A percentile compares a stretch with the other conserved stretches of the same genome.
phyloP scores from a whole-genome alignment of 2,113 vertebrate species.

The Oreochromis aureus region DNA sequence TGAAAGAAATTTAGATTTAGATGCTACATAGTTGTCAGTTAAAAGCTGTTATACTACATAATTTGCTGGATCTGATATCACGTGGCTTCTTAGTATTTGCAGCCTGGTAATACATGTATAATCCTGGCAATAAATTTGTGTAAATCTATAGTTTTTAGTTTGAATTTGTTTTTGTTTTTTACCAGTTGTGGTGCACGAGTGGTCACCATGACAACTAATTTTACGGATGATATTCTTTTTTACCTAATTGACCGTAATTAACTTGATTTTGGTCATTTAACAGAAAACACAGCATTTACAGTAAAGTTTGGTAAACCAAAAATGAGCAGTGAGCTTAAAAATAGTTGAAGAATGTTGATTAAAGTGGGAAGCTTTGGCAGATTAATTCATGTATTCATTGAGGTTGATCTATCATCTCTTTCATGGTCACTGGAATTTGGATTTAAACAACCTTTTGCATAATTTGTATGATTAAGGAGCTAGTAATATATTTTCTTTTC shows the following conservation, averaged over 20 bases:
- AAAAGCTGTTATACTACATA: neutral
- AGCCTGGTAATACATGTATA: neutral
- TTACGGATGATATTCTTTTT: neutral
- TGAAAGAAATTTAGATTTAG: neutral
- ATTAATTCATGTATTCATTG: neutral
- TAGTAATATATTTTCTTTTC: neutral
- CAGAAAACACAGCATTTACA: neutral
- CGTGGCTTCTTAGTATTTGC: neutral
- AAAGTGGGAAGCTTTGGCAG: neutral
- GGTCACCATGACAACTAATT: neutral
- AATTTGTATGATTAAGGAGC: neutral
- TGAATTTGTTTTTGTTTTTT: neutral
- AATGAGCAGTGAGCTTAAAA: neutral
- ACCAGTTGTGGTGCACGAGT: neutral
- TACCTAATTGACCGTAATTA: neutral
- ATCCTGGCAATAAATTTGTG: neutral
- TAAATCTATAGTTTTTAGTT: neutral
- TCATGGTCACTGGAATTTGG: neutral
- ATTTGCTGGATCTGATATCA: neutral
- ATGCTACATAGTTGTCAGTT: neutral
- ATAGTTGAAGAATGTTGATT: neutral
- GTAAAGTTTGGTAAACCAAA: neutral
- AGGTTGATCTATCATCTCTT: neutral
- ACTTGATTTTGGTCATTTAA: neutral
- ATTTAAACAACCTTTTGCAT: neutral